These are phyloP conservation scores for Zosterops hypoxanthus DNA, from an alignment of 2,113 vertebrate genomes.

Conservation along the genomic window DNA sequence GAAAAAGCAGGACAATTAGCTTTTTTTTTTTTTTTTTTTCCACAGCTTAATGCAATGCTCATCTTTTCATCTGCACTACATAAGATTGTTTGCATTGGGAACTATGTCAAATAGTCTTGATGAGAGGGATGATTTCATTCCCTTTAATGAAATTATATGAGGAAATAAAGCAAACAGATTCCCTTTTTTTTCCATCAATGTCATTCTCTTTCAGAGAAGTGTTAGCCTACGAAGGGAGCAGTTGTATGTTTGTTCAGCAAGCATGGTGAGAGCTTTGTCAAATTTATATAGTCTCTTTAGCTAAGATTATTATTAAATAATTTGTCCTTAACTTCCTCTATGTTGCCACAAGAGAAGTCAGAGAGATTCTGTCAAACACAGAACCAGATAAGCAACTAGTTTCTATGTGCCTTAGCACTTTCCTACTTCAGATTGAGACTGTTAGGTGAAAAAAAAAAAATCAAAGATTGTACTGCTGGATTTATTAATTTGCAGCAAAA, in stretches of 20 bases:
- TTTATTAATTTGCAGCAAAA: background rate
- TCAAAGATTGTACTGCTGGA: background rate
- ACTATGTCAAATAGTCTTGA: background rate
- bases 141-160: background rate
- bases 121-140: background rate
- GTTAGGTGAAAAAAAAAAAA: background rate
- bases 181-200: background rate
- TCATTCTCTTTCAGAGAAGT: background rate
- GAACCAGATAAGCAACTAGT: background rate
- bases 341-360: background rate
- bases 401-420: background rate
- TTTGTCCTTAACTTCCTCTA: background rate
- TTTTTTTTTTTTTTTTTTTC: background rate
- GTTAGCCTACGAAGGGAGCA: background rate
- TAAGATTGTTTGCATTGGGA: background rate
- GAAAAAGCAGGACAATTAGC: background rate
- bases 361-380: background rate
- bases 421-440: background rate
- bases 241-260: conserved; percentile 6
- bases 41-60: background rate
- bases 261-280: background rate
- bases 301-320: background rate
- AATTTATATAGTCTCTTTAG: background rate
- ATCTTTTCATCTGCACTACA: background rate
- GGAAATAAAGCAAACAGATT: background rate